phyloP scores from a whole-genome alignment of 2,888 invertebrate genomes.

The Drosophila barbarae region DNA sequence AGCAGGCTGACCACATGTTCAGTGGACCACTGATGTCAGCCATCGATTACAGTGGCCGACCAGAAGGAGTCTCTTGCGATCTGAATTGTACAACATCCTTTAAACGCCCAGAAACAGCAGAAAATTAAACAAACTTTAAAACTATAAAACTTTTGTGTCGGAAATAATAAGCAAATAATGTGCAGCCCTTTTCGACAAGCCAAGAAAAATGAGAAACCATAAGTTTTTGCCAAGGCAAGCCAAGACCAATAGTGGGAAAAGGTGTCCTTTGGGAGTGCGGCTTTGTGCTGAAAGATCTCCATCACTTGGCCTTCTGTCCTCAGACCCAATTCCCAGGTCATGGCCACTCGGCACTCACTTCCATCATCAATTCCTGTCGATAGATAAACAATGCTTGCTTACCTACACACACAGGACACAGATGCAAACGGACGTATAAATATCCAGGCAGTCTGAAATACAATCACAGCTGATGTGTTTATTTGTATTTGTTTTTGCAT shows the following conservation, averaged over 20 bases:
- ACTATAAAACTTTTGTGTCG: not conserved
- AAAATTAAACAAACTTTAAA: not conserved
- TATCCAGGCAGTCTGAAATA: conserved; percentile 33
- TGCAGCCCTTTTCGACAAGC: not conserved
- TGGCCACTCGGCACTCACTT: conserved; percentile 6
- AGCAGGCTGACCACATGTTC: not conserved
- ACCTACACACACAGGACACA: conserved; percentile 33
- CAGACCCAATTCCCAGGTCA: conserved; percentile 11
- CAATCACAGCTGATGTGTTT: conserved; percentile 37
- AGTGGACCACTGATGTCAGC: not conserved
- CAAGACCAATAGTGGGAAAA: not conserved
- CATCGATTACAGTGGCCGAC: not conserved
- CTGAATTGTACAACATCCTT: not conserved
- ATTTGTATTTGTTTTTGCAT: conserved; percentile 67
- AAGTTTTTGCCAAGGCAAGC: not conserved
- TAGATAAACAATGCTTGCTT: conserved; percentile 28
- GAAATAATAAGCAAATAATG: not conserved
- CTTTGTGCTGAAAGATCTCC: conserved; percentile 5
- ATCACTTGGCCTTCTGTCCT: conserved; percentile 7
- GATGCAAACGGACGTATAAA: conserved; percentile 20
- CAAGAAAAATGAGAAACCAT: not conserved
- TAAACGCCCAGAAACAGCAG: not conserved
- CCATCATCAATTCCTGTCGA: conserved; percentile 36
- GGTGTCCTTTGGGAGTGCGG: not conserved
- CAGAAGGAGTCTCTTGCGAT: not conserved